A percentile compares a stretch with the other conserved stretches of the same genome.
Conservation (phyloP, 1,140 invertebrate genomes). For the Bombus pyrosoma region DNA sequence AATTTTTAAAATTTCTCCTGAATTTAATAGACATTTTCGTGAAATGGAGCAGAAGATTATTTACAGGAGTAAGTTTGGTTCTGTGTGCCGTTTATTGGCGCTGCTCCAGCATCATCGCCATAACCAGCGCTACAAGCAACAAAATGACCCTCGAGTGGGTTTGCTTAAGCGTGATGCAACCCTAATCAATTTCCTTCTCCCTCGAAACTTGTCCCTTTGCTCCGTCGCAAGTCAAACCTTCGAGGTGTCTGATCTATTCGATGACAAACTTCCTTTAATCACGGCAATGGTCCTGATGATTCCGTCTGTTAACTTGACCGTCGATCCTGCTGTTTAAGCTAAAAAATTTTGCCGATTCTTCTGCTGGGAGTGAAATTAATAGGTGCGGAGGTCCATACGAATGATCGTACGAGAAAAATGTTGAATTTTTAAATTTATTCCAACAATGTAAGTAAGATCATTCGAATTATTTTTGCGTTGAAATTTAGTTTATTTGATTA, state of each 20-base stretch:
- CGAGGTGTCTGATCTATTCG: constrained; percentile 31
- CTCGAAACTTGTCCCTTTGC: not conserved
- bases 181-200: constrained; percentile 64
- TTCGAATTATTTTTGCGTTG: no score
- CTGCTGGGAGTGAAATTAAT: not conserved
- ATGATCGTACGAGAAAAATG: not conserved
- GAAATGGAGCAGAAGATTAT: constrained; percentile 53
- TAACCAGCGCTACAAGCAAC: constrained; percentile 6
- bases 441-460: no score
- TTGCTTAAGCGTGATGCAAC: constrained; percentile 45
- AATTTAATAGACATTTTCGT: not conserved
- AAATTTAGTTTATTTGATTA: no score
- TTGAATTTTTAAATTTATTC: no score
- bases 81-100: constrained; percentile 59
- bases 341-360: not conserved
- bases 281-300: not conserved
- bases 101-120: constrained; percentile 23
- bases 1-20: not conserved
- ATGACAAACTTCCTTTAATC: constrained; percentile 42
- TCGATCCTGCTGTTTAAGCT: not conserved
- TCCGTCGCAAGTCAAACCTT: not conserved
- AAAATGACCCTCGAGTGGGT: constrained; percentile 26
- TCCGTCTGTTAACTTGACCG: constrained; percentile 7
- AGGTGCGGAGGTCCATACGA: no score
- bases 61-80: constrained; percentile 52